Evolutionary conservation across 2,113 vertebrate genomes (phyloP).

Genomic region (Sinocyclocheilus rhinocerous): DNA sequence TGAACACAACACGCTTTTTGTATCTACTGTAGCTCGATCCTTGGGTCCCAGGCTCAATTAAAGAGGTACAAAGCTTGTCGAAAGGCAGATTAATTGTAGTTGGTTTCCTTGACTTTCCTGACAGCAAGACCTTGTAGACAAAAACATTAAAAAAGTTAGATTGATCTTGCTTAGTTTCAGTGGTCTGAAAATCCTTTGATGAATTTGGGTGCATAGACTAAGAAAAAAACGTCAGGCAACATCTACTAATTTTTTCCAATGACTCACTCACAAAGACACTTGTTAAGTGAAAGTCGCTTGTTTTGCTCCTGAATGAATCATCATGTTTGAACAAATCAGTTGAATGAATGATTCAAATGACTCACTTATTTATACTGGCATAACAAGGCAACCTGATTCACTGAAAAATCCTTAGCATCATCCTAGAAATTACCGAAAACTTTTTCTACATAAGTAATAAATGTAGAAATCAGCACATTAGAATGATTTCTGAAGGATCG

Average conservation of each 20-base stretch:
- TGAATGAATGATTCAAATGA: neutral
- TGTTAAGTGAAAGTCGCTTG: neutral
- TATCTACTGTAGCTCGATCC: neutral
- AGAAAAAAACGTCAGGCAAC: neutral
- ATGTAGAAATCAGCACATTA: neutral
- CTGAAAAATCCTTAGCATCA: neutral
- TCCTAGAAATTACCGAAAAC: neutral
- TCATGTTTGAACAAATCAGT: neutral
- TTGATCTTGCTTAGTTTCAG: neutral
- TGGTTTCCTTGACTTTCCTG: neutral
- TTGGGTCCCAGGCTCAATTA: neutral
- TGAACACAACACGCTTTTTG: neutral
- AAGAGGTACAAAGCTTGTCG: neutral
- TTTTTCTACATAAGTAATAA: no score
- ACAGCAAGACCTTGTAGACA: slow-evolving; percentile 6
- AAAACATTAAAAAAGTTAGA: neutral
- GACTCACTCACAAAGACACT: neutral
- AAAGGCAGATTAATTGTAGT: slow-evolving; percentile 6
- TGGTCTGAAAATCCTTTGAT: neutral
- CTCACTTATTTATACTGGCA: no score
- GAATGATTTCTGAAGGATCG: neutral
- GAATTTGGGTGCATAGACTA: neutral
- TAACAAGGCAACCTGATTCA: neutral
- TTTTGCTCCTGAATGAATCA: neutral
- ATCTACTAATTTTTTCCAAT: neutral